Base-by-base conservation (phyloP, 1,140 invertebrate genomes). In the Drosophila teissieri region DNA sequence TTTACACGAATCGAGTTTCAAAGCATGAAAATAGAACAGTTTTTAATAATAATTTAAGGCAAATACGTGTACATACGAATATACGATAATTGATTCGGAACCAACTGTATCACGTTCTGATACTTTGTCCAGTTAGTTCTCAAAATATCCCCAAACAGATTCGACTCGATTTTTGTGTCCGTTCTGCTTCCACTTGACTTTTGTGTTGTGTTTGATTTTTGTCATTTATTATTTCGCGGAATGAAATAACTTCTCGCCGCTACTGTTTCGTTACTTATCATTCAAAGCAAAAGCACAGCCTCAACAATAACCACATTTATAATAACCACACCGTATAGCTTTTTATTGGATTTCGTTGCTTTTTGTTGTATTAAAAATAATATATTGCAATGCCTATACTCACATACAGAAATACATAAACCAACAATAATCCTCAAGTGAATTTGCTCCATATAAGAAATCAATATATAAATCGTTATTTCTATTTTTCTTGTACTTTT, bases 401-500 rank as follows among this genome's bases (percentile, higher is more conserved):
- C 49, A 65, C 57, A 68, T 68, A 81, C 53, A 73, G 39, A 54
- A 53, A 44, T 51, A 77, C 73, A 77, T 61, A 68, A 70, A 68
- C 40, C 45, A 53, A 62, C 83, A 39, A 58, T 54, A 62, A 79
- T 70, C 67, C 40, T 46, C 40, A 45, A 62, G 79, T 63, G 54
- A 49, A 55, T 48, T 72, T 67, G 78, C 67, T 68, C 51, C 55
- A 57, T 82, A 52, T 77, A 67, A 65, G 64, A 76, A 78, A 57
- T 76, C 31, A 54, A 83, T 82, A 82, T 68, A 73, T 67, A 85
- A 86, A 88, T 72, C 65, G 57, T 80, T 88, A 72, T 86, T 78
- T 90, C 84, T 89, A 90, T 84, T 84, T 89, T 89, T 89, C 84
- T 84, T 89, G 85, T 89, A 80, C 64, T 74, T 80, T 89, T 89